Evolutionary conservation across 2,113 vertebrate species (phyloP), one percentile per base, ranked within the genome.

Genomic region (Cryptomyrus ogoouensis): DNA sequence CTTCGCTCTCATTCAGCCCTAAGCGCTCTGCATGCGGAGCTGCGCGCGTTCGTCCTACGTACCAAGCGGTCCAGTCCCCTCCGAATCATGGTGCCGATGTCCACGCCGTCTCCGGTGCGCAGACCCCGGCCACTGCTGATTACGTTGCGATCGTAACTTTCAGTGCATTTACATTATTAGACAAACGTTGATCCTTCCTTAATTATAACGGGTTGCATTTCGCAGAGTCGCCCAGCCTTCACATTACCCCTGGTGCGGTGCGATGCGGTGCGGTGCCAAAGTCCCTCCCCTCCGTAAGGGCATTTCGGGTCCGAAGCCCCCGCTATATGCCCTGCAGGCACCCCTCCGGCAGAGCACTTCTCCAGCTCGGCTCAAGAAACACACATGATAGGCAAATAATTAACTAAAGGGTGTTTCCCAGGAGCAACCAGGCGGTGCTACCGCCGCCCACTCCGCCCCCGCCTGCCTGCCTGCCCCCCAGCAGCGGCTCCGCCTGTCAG

Each of bases 21-120:
- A 13, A 35, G 12, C 10, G 9, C 66, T 31, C 12, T 35, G 35
- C 7, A 77, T 77, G 70, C 17, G 74, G 35, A 17, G 35, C 35
- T 39, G 9, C 10, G 10, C 9, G 27, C 31, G 10, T 27, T 8
- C 7, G 74, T 42, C 74, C 74, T 92, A 95, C 96, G 92, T 95
- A 96, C 96, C 96, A 95, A 90, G 66, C 91, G 94, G 89, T 94
- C 96, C 19, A 96, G 92, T 89, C 94, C 93, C 91, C 95, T 96
- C 90, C 96, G 94, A 10, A 96, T 92, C 96, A 96, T 96, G 92
- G 93, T 95, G 91, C 88, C 58, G 83, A 84, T 66, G 13, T 74
- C 83, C 89, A 13, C 56, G 24, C 88, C 50, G 83, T 87, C 52
- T 42, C 80, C 74, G 87, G 87, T 83, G 49, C n/a, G 46, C 42